Percentiles rank a stretch among this genome's conserved stretches.
Conservation (phyloP, 2,113 vertebrate species). For the Pseudolaguvia tuberculata region DNA sequence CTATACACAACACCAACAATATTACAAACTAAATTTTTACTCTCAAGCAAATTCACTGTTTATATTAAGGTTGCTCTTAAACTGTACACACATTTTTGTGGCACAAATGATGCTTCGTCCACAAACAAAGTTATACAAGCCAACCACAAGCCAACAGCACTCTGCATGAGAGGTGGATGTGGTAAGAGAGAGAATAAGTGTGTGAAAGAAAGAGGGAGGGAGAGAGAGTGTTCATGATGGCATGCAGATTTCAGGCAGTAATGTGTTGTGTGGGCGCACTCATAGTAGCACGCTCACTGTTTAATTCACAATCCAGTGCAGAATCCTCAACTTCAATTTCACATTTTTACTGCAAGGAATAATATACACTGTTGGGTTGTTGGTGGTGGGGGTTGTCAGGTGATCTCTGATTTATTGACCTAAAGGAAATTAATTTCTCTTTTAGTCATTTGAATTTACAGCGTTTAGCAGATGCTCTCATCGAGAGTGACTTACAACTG, state of each 20-base stretch:
- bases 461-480: too few species aligned
- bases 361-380: too few species aligned
- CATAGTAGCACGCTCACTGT: too few species aligned
- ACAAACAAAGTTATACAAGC: conserved; percentile 37
- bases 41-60: conserved; percentile 27
- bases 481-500: too few species aligned
- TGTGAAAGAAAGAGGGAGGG: background rate
- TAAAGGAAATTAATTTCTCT: too few species aligned
- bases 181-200: background rate
- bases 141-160: conserved; percentile 25
- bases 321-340: too few species aligned
- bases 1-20: conserved; percentile 5
- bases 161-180: conserved; percentile 19
- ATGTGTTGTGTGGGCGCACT: too few species aligned
- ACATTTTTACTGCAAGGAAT: too few species aligned
- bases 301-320: too few species aligned
- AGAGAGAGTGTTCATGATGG: background rate
- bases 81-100: conserved; percentile 29
- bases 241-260: conserved; percentile 24
- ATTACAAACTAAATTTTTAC: conserved; percentile 16
- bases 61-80: conserved; percentile 34
- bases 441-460: too few species aligned
- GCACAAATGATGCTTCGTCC: conserved; percentile 42
- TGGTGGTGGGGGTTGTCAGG: too few species aligned
- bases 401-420: too few species aligned